Conservation (phyloP, 2,797 vertebrate genomes). For the Rhinoraja longicauda region DNA sequence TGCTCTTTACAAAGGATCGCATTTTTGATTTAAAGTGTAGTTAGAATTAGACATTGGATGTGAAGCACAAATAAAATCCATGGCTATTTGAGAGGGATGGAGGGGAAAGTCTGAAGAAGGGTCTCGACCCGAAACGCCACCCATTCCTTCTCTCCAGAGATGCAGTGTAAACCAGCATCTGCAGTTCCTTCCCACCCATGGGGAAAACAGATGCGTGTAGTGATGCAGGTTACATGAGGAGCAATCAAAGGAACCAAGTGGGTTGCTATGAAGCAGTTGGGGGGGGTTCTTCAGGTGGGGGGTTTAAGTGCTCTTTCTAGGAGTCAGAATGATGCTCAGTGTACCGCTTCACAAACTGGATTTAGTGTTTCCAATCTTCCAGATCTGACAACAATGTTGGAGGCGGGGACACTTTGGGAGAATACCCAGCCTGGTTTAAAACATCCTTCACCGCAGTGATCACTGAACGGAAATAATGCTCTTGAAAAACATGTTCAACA, state of each 20-base stretch:
- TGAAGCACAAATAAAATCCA: neutral
- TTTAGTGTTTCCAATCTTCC: neutral
- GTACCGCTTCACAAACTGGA: neutral
- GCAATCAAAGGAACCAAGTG: neutral
- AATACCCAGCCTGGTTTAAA: neutral
- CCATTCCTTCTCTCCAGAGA: too few relatives aligned
- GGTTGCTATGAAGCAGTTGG: neutral
- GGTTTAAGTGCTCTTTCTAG: neutral
- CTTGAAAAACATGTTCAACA: neutral
- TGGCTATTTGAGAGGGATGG: neutral
- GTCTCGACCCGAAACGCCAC: too few relatives aligned
- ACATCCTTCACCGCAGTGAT: neutral
- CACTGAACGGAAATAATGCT: neutral
- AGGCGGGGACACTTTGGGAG: neutral
- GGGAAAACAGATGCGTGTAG: neutral
- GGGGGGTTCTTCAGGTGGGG: neutral
- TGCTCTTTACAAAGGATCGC: neutral
- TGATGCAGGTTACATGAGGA: too few relatives aligned
- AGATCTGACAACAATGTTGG: neutral
- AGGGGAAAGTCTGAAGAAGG: too few relatives aligned
- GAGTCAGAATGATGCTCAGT: neutral
- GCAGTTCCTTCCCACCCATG: too few relatives aligned
- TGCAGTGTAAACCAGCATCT: too few relatives aligned
- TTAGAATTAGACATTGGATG: neutral
- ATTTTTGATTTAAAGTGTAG: neutral